A percentile compares a stretch with the other conserved stretches of the same genome.
phyloP scores from a whole-genome alignment of 2,113 vertebrate genomes.

The Takifugu flavidus region DNA sequence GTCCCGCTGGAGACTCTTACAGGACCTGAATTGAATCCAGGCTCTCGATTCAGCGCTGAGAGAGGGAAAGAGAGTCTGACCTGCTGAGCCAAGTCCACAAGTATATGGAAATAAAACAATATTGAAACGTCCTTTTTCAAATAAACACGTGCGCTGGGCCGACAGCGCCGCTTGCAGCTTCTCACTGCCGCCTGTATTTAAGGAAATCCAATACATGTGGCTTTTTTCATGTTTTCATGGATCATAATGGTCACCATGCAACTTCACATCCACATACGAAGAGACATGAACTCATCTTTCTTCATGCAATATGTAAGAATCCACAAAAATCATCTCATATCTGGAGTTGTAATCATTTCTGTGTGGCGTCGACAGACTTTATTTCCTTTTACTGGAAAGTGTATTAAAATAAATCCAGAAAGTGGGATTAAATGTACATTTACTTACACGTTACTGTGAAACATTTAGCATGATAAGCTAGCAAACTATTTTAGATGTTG shows the following conservation, averaged over 20 bases:
- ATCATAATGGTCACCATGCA: constrained; percentile 34
- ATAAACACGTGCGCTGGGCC: constrained; percentile 59
- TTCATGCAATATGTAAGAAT: constrained; percentile 35
- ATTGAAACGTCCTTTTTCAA: constrained; percentile 65
- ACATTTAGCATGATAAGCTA: no score
- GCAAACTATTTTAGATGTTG: no score
- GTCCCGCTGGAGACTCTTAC: constrained; percentile 30
- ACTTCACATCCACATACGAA: constrained; percentile 35
- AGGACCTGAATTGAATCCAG: constrained; percentile 48
- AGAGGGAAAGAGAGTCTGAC: constrained; percentile 28
- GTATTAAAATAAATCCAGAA: no score
- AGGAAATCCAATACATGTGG: constrained; percentile 59
- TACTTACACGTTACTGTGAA: no score
- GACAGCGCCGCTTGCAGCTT: constrained; percentile 35
- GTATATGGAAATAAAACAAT: constrained; percentile 68
- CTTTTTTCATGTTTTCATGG: constrained; percentile 34
- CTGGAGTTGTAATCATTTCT: no score
- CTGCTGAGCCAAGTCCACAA: constrained; percentile 52
- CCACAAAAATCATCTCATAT: neutral
- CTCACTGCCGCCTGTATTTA: constrained; percentile 37
- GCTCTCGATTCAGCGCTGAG: constrained; percentile 31
- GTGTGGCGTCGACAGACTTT: no score
- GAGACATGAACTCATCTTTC: constrained; percentile 28
- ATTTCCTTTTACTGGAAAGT: no score
- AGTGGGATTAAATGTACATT: no score